A percentile compares a stretch with the other conserved stretches of the same genome.
These are phyloP conservation scores for Hemithea aestivaria DNA, from an alignment of 2,888 invertebrate species.

Conservation along the genomic window DNA sequence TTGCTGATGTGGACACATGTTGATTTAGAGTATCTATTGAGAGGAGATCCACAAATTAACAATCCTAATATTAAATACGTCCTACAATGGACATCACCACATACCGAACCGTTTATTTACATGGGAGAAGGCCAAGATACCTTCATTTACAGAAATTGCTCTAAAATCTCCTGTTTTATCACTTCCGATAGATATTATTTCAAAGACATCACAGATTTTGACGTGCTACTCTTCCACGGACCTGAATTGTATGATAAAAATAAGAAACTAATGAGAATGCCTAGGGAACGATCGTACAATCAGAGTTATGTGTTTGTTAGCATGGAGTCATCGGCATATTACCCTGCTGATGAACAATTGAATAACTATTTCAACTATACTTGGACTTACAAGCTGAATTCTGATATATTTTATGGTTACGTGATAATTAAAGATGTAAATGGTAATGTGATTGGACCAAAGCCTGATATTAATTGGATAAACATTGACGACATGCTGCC, in stretches of 20 bases:
- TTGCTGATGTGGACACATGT: too few relatives aligned
- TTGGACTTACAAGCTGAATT: slow-evolving; percentile 55
- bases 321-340: slow-evolving; percentile 47
- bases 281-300: slow-evolving; percentile 33
- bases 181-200: slow-evolving; percentile 38
- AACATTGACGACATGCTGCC: slow-evolving; percentile 37
- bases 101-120: neutral
- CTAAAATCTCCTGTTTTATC: slow-evolving; percentile 44
- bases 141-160: slow-evolving; percentile 3
- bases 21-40: too few relatives aligned
- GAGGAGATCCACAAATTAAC: too few relatives aligned
- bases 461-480: slow-evolving; percentile 38
- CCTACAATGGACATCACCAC: neutral
- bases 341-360: slow-evolving; percentile 35
- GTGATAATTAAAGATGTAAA: slow-evolving; percentile 36
- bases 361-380: slow-evolving; percentile 56
- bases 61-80: too few relatives aligned
- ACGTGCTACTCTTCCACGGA: slow-evolving; percentile 48
- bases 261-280: slow-evolving; percentile 21
- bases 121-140: too few relatives aligned
- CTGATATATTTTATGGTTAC: slow-evolving; percentile 53
- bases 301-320: slow-evolving; percentile 50
- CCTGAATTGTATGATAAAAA: slow-evolving; percentile 31
- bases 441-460: slow-evolving; percentile 34
- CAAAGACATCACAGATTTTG: slow-evolving; percentile 38